These are phyloP conservation scores for Hucho hucho DNA, from an alignment of 2,113 vertebrate genomes.

Conservation along the genomic window DNA sequence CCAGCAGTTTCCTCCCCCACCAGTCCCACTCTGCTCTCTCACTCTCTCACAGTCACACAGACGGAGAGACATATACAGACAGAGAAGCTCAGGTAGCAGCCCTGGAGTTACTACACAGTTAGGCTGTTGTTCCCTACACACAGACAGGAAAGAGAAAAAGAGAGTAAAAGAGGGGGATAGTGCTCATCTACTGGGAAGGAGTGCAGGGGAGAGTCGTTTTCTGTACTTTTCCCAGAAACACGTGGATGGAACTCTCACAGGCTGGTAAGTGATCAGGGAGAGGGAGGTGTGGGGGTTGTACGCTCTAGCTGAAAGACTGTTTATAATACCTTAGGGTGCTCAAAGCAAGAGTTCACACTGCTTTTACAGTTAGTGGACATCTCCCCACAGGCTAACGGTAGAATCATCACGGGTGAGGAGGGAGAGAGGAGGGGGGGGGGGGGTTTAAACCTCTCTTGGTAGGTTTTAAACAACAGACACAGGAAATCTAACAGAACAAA, in stretches of 20 bases:
- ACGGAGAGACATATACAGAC: neutral
- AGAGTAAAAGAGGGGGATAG: neutral
- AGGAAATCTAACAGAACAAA: neutral
- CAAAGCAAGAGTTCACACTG: neutral
- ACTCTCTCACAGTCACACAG: neutral
- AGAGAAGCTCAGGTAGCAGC: neutral
- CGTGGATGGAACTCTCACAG: constrained; percentile 9
- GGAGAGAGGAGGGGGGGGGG: neutral
- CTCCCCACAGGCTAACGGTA: too few species aligned
- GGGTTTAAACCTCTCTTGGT: neutral
- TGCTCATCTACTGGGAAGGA: neutral
- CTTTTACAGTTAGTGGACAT: constrained; percentile 3
- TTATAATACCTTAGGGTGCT: constrained; percentile 17
- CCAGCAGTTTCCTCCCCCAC: neutral
- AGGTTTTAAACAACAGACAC: neutral
- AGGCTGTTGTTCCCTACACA: neutral
- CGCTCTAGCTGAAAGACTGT: constrained; percentile 18
- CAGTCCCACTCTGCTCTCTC: neutral
- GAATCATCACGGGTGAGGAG: neutral
- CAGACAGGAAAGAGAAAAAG: neutral
- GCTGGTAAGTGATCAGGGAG: constrained; percentile 17
- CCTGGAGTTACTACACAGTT: neutral
- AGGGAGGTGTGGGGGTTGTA: constrained; percentile 1
- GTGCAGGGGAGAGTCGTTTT: neutral
- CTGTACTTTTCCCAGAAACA: constrained; percentile 5